Evolutionary conservation across 1,140 invertebrate genomes (phyloP).

Genomic region (Cardiocondyla obscurior): DNA sequence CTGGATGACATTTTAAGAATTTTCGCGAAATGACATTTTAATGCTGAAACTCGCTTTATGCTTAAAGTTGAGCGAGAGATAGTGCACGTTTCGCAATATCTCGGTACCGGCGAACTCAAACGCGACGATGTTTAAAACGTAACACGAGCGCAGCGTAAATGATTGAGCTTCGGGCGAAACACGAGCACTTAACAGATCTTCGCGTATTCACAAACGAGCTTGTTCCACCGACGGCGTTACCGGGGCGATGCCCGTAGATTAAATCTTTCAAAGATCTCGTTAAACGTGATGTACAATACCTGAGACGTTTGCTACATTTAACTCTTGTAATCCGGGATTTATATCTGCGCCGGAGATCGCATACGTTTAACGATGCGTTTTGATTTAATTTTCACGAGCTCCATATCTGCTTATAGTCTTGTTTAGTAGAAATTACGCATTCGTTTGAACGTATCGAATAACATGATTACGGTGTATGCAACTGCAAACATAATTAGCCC

Average conservation of each 20-base stretch:
- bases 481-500: neutral
- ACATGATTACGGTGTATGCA: neutral
- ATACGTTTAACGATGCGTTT: constrained; percentile 29
- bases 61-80: constrained; percentile 10
- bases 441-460: neutral
- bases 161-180: constrained; percentile 33
- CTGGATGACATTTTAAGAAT: constrained; percentile 41
- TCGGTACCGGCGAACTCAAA: constrained; percentile 21
- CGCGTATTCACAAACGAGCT: constrained; percentile 52
- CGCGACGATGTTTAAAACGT: constrained; percentile 38
- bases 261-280: constrained; percentile 40
- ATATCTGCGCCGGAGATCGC: neutral
- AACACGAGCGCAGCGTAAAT: constrained; percentile 40
- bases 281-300: constrained; percentile 27
- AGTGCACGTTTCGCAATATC: constrained; percentile 33
- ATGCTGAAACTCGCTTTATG: constrained; percentile 23
- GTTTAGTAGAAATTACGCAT: neutral
- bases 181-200: constrained; percentile 51
- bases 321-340: neutral
- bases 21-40: constrained; percentile 39
- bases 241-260: constrained; percentile 19
- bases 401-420: neutral
- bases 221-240: constrained; percentile 16
- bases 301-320: constrained; percentile 15
- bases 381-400: constrained; percentile 39